These are phyloP conservation scores for Eupithecia pulchellata DNA, from an alignment of 2,888 invertebrate genomes.

Conservation along the genomic window DNA sequence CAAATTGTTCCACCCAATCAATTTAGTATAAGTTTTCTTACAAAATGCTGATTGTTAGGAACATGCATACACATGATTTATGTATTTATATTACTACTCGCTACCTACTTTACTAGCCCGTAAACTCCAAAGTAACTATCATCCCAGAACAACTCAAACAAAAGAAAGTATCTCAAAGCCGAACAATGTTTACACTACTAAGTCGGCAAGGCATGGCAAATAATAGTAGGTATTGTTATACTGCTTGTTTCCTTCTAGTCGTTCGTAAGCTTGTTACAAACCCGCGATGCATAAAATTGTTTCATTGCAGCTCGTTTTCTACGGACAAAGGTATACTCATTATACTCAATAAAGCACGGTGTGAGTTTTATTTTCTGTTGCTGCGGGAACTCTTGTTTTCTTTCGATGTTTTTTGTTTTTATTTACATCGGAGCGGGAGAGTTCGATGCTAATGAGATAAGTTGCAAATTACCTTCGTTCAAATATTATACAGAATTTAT, in stretches of 20 bases:
- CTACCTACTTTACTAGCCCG: neutral
- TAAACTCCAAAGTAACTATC: neutral
- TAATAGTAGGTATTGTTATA: slow-evolving; percentile 62
- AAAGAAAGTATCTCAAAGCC: slow-evolving; percentile 55
- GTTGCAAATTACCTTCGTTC: slow-evolving; percentile 18
- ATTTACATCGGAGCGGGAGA: slow-evolving; percentile 17
- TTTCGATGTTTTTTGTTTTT: slow-evolving; percentile 24
- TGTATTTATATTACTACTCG: neutral
- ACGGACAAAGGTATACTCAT: slow-evolving; percentile 49
- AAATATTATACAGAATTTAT: slow-evolving; percentile 13
- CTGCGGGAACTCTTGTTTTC: slow-evolving; percentile 31
- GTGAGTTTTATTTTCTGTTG: slow-evolving; percentile 38
- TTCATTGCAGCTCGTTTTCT: slow-evolving; percentile 53
- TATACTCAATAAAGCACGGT: slow-evolving; percentile 45
- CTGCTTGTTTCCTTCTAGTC: slow-evolving; percentile 54
- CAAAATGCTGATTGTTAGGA: neutral
- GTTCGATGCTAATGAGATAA: slow-evolving; percentile 30
- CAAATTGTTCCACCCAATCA: neutral
- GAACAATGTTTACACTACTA: slow-evolving; percentile 51
- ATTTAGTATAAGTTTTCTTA: neutral
- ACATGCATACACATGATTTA: neutral
- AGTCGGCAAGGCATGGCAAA: slow-evolving; percentile 67
- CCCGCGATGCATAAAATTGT: slow-evolving; percentile 61
- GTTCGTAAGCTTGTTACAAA: slow-evolving; percentile 59
- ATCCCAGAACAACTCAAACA: neutral